Percentiles rank a stretch among this genome's conserved stretches.
Evolutionary conservation across 2,113 vertebrate species (phyloP).

Genomic region (human): DNA sequence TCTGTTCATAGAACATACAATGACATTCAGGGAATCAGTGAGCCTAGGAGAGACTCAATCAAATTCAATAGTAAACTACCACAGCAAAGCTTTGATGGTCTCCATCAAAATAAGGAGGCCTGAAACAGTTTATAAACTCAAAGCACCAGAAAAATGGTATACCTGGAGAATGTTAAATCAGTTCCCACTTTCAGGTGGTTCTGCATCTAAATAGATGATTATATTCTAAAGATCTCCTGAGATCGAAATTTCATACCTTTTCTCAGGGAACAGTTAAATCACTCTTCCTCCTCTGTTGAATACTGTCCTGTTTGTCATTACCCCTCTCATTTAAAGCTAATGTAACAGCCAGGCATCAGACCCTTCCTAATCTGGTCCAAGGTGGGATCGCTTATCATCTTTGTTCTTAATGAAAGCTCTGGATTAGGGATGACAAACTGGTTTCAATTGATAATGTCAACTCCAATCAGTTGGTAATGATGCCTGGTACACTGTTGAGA

Average conservation of each 20-base stretch:
- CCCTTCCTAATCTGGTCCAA: neutral
- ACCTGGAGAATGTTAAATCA: neutral
- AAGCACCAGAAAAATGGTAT: neutral
- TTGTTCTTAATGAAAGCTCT: neutral
- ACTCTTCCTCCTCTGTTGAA: neutral
- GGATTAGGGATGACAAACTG: neutral
- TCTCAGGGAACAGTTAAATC: neutral
- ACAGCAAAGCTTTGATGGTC: neutral
- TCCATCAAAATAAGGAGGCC: neutral
- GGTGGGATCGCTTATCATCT: neutral
- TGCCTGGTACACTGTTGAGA: neutral
- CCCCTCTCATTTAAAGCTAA: neutral
- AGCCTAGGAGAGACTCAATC: neutral
- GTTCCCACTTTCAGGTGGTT: neutral
- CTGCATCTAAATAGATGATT: neutral
- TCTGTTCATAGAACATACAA: neutral
- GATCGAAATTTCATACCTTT: neutral
- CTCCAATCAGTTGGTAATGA: neutral
- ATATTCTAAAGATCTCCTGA: slow-evolving; percentile 1
- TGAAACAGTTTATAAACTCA: slow-evolving; percentile 21
- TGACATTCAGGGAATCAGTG: neutral
- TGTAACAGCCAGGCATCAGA: neutral
- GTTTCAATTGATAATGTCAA: neutral
- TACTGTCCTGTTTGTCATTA: neutral
- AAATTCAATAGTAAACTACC: neutral